phyloP scores from a whole-genome alignment of 2,888 invertebrate genomes.

The Celastrina argiolus region DNA sequence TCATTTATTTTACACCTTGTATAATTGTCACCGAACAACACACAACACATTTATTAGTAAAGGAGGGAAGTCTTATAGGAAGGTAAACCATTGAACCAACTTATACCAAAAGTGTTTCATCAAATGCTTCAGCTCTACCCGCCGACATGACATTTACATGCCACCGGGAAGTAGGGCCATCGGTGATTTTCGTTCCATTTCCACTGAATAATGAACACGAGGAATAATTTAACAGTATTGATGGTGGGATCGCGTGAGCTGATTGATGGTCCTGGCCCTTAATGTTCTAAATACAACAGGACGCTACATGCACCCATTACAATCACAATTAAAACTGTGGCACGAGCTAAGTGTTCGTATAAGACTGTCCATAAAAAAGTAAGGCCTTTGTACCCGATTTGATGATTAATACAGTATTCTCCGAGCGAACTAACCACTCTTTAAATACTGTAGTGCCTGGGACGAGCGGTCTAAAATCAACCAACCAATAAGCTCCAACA shows the following conservation, averaged over 20 bases:
- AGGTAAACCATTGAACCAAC: too few species aligned
- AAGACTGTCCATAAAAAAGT: neutral
- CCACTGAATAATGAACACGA: neutral
- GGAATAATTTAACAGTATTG: constrained; percentile 18
- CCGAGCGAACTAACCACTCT: too few species aligned
- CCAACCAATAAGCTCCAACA: too few species aligned
- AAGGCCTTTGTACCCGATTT: too few species aligned
- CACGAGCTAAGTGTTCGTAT: neutral
- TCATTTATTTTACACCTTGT: too few species aligned
- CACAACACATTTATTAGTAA: too few species aligned
- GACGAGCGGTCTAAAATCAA: too few species aligned
- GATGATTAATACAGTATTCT: too few species aligned
- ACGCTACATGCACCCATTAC: neutral
- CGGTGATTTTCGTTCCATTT: neutral
- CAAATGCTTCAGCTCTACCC: neutral
- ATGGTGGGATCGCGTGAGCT: constrained; percentile 13
- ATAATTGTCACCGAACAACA: too few species aligned
- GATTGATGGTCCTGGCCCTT: constrained; percentile 12
- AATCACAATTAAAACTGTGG: neutral
- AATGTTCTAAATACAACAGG: constrained; percentile 4
- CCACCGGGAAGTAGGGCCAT: neutral
- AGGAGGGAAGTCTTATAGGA: too few species aligned
- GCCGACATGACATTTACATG: neutral
- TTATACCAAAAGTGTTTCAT: too few species aligned
- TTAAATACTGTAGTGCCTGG: too few species aligned